Conservation (phyloP, 2,797 vertebrate genomes). For the Bovichtus diacanthus region DNA sequence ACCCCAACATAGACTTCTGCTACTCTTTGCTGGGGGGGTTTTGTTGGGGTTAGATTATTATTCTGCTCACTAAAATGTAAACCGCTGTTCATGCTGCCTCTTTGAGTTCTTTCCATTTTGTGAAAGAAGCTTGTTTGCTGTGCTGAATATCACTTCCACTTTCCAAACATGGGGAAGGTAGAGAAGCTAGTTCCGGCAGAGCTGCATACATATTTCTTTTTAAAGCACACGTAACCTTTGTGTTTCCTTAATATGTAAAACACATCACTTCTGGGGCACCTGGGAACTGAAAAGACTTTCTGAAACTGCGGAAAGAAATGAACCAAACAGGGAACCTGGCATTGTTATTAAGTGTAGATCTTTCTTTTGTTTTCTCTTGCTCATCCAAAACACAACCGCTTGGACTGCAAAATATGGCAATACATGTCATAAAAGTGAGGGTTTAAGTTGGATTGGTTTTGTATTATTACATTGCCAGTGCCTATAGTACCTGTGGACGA, state of each 20-base stretch:
- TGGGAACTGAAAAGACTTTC: background rate
- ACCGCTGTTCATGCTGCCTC: background rate
- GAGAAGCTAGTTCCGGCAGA: conserved; percentile 1
- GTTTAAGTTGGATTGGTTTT: too few relatives aligned
- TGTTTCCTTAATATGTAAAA: conserved; percentile 19
- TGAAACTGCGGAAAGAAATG: background rate
- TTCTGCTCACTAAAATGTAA: background rate
- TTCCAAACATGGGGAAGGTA: conserved; percentile 5
- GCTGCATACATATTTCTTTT: conserved; percentile 22
- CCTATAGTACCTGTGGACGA: conserved; percentile 79
- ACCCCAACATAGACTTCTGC: background rate
- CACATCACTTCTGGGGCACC: background rate
- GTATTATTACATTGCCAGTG: too few relatives aligned
- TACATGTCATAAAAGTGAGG: too few relatives aligned
- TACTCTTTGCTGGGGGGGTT: background rate
- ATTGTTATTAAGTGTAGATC: background rate
- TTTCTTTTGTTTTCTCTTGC: background rate
- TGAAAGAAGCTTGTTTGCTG: background rate
- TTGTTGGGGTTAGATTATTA: background rate
- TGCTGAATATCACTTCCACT: background rate
- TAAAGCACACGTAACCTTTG: conserved; percentile 5
- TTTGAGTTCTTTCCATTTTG: background rate
- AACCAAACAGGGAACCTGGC: background rate
- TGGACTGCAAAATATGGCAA: too few relatives aligned
- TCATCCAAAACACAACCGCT: background rate